Evolutionary conservation across 2,113 vertebrate species (phyloP).

Genomic region (Grammomys surdaster): DNA sequence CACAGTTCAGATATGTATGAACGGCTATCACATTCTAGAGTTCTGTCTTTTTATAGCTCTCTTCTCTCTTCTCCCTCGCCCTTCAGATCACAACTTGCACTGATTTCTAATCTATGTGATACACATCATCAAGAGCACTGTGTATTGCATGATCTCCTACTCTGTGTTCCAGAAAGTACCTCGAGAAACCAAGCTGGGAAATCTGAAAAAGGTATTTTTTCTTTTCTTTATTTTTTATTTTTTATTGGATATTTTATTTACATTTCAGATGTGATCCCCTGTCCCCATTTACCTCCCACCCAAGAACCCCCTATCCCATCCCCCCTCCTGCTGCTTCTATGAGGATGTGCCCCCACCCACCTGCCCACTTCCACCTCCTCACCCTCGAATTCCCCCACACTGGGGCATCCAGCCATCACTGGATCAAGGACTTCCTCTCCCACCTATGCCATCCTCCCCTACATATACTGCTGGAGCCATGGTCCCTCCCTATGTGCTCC

Average conservation of each 20-base stretch:
- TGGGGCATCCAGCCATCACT: too few relatives aligned
- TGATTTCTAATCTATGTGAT: not conserved
- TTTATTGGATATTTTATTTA: not conserved
- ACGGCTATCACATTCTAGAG: not conserved
- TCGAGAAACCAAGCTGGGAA: not conserved
- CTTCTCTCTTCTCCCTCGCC: not conserved
- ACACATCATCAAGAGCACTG: not conserved
- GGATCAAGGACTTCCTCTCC: too few relatives aligned
- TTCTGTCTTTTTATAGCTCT: conserved; percentile 3
- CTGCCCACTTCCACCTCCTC: too few relatives aligned
- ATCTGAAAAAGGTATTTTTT: not conserved
- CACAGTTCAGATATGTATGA: not conserved
- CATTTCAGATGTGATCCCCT: too few relatives aligned
- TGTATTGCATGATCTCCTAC: not conserved
- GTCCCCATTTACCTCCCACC: too few relatives aligned
- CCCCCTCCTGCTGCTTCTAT: too few relatives aligned
- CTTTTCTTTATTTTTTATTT: not conserved
- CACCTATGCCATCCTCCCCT: too few relatives aligned
- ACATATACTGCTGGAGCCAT: too few relatives aligned
- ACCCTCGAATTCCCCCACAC: too few relatives aligned
- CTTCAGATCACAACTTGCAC: not conserved
- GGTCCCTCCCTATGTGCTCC: too few relatives aligned
- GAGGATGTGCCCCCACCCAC: too few relatives aligned
- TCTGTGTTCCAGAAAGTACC: not conserved
- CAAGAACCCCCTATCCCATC: too few relatives aligned